A percentile compares a stretch with the other conserved stretches of the same genome.
Evolutionary conservation across 2,797 vertebrate genomes (phyloP).

Genomic region (Galaxias olidus): DNA sequence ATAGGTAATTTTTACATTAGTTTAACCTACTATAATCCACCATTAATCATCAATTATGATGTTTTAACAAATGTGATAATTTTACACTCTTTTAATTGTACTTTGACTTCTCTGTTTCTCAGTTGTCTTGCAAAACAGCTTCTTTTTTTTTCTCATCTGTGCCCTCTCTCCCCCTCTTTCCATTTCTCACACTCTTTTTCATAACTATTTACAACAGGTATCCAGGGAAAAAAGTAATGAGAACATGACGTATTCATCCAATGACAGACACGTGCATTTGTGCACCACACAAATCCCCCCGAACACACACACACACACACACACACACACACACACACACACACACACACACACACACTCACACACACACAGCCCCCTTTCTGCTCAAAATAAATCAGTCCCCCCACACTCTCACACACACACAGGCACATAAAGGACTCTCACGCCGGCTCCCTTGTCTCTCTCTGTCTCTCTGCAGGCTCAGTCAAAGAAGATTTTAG

Average conservation of each 20-base stretch:
- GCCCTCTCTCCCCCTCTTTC: background rate
- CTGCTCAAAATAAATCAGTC: slow-evolving; percentile 6
- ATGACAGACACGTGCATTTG: slow-evolving; percentile 3
- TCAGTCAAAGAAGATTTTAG: slow-evolving; percentile 19
- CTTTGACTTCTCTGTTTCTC: background rate
- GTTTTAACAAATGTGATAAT: too few species aligned
- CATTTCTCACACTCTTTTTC: slow-evolving; percentile 18
- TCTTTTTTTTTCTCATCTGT: background rate
- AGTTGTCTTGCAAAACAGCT: background rate
- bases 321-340: slow-evolving; percentile 4
- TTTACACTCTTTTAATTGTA: background rate
- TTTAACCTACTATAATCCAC: too few species aligned
- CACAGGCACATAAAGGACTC: background rate
- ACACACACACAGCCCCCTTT: background rate
- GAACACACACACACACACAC: too few species aligned
- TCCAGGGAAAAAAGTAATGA: slow-evolving; percentile 40
- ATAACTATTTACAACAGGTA: slow-evolving; percentile 29
- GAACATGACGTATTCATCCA: slow-evolving; percentile 25
- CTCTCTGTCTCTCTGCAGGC: slow-evolving; percentile 45
- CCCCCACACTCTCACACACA: slow-evolving; percentile 5
- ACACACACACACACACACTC: slow-evolving; percentile 18
- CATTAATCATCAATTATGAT: too few species aligned
- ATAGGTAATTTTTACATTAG: too few species aligned
- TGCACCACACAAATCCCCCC: slow-evolving; percentile 12
- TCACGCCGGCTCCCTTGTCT: slow-evolving; percentile 19